phyloP scores from a whole-genome alignment of 1,140 invertebrate species.

The Sesamia nonagrioides region DNA sequence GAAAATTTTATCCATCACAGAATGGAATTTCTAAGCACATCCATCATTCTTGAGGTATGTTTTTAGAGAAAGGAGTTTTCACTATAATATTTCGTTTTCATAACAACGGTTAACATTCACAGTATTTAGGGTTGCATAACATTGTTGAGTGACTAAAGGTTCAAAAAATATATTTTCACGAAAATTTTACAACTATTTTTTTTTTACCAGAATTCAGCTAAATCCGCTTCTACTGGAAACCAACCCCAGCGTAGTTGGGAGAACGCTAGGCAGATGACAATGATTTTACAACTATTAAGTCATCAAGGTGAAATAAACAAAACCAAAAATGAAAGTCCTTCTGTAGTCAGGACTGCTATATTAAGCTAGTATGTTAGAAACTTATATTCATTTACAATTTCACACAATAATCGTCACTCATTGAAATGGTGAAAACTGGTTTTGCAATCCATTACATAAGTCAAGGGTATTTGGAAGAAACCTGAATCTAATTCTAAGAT shows the following conservation, averaged over 20 bases:
- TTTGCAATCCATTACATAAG: background rate
- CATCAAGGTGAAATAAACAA: conserved; percentile 10
- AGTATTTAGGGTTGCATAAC: background rate
- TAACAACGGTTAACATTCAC: conserved; percentile 15
- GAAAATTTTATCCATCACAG: conserved; percentile 12
- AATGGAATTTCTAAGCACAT: conserved; percentile 15
- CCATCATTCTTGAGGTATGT: conserved; percentile 9
- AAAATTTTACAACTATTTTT: background rate
- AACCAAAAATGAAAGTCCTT: background rate
- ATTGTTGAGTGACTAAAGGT: conserved; percentile 8
- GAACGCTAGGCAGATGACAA: too few species aligned
- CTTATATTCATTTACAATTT: background rate
- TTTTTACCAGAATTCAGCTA: too few species aligned
- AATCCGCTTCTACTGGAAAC: too few species aligned
- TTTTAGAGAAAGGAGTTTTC: conserved; percentile 14
- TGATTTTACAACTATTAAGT: background rate
- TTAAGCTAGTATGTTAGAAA: background rate
- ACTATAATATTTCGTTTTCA: conserved; percentile 10
- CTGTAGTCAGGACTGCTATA: background rate
- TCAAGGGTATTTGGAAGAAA: conserved; percentile 11
- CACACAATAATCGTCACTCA: background rate
- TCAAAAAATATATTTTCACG: background rate
- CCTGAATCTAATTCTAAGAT: conserved; percentile 16
- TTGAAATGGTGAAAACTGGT: background rate
- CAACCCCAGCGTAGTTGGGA: too few species aligned